Percentiles rank a stretch among this genome's conserved stretches.
Evolutionary conservation across 2,888 invertebrate species (phyloP).

Genomic region (Cheilosia vulpina): DNA sequence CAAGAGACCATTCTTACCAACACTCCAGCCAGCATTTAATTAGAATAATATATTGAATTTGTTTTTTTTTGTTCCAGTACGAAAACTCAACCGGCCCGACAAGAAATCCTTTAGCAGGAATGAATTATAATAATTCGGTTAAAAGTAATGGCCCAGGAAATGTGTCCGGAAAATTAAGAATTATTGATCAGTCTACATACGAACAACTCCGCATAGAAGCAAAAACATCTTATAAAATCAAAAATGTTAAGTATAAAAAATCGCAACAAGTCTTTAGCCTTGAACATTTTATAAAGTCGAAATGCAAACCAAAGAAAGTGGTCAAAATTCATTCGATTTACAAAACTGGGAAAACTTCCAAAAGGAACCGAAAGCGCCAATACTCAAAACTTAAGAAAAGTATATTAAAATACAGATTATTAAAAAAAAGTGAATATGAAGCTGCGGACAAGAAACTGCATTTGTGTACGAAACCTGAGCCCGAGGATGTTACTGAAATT

Average conservation of each 20-base stretch:
- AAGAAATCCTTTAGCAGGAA: neutral
- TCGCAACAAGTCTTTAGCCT: constrained; percentile 21
- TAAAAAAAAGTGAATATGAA: neutral
- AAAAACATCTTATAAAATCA: neutral
- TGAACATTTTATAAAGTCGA: constrained; percentile 29
- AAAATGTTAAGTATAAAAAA: constrained; percentile 20
- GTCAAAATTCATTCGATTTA: constrained; percentile 10
- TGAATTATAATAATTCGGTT: neutral
- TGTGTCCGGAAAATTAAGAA: constrained; percentile 15
- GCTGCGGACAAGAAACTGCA: neutral
- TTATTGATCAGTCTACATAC: constrained; percentile 29
- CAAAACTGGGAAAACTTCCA: constrained; percentile 3
- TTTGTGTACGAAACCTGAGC: neutral
- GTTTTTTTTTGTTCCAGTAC: neutral
- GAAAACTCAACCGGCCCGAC: neutral
- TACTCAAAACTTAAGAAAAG: constrained; percentile 39
- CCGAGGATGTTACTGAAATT: neutral
- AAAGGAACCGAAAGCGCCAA: neutral
- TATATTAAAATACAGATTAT: constrained; percentile 33
- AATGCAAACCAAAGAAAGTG: neutral
- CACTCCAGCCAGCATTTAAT: too few relatives aligned
- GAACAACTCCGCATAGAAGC: neutral
- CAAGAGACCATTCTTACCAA: too few relatives aligned
- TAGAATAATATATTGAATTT: neutral
- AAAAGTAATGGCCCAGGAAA: neutral